These are phyloP conservation scores for Fukomys damarensis DNA, from an alignment of 2,113 vertebrate genomes.

Conservation along the genomic window DNA sequence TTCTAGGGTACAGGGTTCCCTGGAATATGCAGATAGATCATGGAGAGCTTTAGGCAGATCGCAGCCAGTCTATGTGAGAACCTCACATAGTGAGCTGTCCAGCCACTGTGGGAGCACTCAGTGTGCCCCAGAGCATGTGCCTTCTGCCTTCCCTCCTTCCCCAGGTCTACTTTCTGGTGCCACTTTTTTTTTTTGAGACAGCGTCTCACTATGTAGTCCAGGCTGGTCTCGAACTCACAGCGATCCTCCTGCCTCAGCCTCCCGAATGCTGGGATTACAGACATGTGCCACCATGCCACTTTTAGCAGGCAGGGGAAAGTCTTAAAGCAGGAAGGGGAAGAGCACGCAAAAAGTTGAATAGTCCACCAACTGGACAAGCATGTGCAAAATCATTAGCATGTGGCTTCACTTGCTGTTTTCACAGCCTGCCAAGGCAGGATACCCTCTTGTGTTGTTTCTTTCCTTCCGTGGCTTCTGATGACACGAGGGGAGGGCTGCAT, in stretches of 20 bases:
- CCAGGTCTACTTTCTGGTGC: background rate
- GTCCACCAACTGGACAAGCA: background rate
- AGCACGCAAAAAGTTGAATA: background rate
- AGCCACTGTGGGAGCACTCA: background rate
- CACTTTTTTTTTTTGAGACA: no score
- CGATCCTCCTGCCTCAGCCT: no score
- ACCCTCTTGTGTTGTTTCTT: background rate
- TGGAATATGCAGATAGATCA: background rate
- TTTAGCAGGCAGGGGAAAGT: background rate
- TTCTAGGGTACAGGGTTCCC: background rate
- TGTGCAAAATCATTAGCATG: accelerated
- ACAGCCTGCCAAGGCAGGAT: background rate
- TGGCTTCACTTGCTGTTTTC: background rate
- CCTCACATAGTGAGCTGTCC: background rate
- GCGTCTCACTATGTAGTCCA: no score
- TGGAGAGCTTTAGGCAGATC: background rate
- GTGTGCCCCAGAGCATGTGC: accelerated
- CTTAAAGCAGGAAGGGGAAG: background rate
- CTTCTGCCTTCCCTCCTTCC: background rate
- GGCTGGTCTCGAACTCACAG: no score
- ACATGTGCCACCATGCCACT: accelerated
- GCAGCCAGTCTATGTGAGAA: background rate
- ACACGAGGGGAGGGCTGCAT: background rate
- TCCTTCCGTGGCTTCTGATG: background rate
- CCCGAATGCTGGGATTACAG: no score